Conservation (phyloP, 2,797 vertebrate genomes). For the Malurus leucopterus region DNA sequence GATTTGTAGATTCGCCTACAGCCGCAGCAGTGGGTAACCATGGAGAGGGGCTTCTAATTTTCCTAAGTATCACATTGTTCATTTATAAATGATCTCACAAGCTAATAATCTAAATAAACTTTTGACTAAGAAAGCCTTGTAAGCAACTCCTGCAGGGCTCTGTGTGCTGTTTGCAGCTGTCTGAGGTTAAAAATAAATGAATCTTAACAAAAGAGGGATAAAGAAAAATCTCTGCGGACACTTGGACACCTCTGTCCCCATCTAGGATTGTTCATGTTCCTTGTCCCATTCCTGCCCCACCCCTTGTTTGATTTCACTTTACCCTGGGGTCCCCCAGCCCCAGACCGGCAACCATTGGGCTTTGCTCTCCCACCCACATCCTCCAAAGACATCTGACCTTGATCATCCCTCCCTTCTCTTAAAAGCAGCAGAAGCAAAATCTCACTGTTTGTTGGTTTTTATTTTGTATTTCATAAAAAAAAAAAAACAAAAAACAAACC, state of each 20-base stretch:
- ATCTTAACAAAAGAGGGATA: background rate
- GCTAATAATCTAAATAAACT: slow-evolving; percentile 37
- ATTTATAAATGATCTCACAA: background rate
- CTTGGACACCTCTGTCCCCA: too few relatives aligned
- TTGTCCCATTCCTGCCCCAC: background rate
- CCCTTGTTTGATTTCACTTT: background rate
- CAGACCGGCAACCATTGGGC: background rate
- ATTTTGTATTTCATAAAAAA: slow-evolving; percentile 57
- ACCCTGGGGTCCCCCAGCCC: background rate
- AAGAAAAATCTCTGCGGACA: background rate
- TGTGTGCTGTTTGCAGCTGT: background rate
- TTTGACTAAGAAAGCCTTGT: slow-evolving; percentile 1
- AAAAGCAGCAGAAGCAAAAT: background rate
- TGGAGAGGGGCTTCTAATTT: background rate
- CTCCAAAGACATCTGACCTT: background rate
- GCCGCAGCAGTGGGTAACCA: background rate
- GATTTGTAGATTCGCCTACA: background rate
- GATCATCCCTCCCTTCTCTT: background rate
- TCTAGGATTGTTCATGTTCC: accelerated
- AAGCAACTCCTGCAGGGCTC: background rate
- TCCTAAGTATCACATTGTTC: background rate
- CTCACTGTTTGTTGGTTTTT: background rate
- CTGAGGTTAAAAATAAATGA: background rate
- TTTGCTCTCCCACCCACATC: background rate
- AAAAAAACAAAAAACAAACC: background rate